These are phyloP conservation scores for Mythimna vitellina DNA, from an alignment of 2,888 invertebrate genomes.

Conservation along the genomic window DNA sequence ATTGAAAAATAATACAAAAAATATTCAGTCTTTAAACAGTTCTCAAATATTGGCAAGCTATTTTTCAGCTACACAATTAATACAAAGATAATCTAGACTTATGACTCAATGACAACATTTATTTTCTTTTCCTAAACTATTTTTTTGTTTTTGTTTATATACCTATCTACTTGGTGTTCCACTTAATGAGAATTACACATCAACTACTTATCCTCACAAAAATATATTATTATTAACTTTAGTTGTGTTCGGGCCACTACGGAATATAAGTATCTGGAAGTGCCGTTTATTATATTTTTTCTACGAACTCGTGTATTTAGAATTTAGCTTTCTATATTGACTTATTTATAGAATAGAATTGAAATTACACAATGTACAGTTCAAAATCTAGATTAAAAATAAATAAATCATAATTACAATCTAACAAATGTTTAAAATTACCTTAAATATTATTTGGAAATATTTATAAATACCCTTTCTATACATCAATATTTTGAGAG, in stretches of 20 bases:
- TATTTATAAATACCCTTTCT: slow-evolving; percentile 60
- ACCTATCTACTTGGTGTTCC: slow-evolving; percentile 69
- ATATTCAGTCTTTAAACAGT: slow-evolving; percentile 62
- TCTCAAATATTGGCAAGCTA: slow-evolving; percentile 35
- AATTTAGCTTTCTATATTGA: slow-evolving; percentile 81
- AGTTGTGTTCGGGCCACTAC: slow-evolving; percentile 53
- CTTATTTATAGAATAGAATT: slow-evolving; percentile 62
- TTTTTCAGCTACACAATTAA: slow-evolving; percentile 40
- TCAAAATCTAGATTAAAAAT: slow-evolving; percentile 35
- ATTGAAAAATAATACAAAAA: slow-evolving; percentile 31
- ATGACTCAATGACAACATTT: slow-evolving; percentile 54
- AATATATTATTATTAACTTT: slow-evolving; percentile 69
- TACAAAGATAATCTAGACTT: slow-evolving; percentile 37
- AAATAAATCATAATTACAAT: slow-evolving; percentile 35
- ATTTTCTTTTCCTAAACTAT: slow-evolving; percentile 50
- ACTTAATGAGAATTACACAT: slow-evolving; percentile 58
- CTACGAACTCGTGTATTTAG: slow-evolving; percentile 71
- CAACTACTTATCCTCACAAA: slow-evolving; percentile 68
- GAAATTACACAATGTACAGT: slow-evolving; percentile 62
- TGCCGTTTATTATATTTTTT: slow-evolving; percentile 52
- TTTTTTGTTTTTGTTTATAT: slow-evolving; percentile 49
- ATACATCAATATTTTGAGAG: slow-evolving; percentile 59
- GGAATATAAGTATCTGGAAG: slow-evolving; percentile 47
- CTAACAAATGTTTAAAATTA: slow-evolving; percentile 55
- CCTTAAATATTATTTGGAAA: slow-evolving; percentile 44